Base-by-base conservation (phyloP, 2,797 vertebrate genomes). In the Tachyglossus aculeatus region DNA sequence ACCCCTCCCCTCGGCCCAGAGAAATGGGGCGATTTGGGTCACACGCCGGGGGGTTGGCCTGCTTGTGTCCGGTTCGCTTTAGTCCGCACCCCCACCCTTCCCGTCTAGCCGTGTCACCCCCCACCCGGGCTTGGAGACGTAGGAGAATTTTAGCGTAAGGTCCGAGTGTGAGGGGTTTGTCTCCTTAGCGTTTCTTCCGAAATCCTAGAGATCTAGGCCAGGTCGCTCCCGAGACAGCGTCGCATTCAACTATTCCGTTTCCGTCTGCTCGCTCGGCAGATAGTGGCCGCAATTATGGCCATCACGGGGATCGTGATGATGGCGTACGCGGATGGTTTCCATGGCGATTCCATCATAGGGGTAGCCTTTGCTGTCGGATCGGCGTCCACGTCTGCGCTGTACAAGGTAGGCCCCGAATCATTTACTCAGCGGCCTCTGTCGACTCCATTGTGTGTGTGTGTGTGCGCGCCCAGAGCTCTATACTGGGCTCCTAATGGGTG, bases 291-390 rank as follows among this genome's bases (percentile, higher is more conserved):
- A 71, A 99, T 99, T 78, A 98, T 99, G 98, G 98, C 98, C 57
- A 99, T 99, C 88, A 98, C 97, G 0, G 98, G 98, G 18, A 99
- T 99, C 2, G 98, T 99, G 22, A 99, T 99, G 98, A 99, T 99
- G 97, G 98, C 98, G 0, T 99, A 99, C 67, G 98, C 97, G 53
- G 98, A 99, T 56, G 97, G 97, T 74, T 98, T 99, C 90, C 97
- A 97, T 37, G 95, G 96, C 0, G 98, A 99, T 83, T 99, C 98
- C 3, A 97, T 99, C 82, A 95, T 98, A 36, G 98, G 98, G 12
- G 98, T 99, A 59, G 97, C 98, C 1, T 91, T 99, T 63, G 98
- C 98, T 14, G 98, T 99, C 61, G 98, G 98, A 57, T 99, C 98
- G 3, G 98, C 98, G 60, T 99, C 97, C 13, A 98, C 98, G 0